These are phyloP conservation scores for Enteromius thamalakanensis DNA, from an alignment of 2,797 vertebrate species.

Conservation along the genomic window DNA sequence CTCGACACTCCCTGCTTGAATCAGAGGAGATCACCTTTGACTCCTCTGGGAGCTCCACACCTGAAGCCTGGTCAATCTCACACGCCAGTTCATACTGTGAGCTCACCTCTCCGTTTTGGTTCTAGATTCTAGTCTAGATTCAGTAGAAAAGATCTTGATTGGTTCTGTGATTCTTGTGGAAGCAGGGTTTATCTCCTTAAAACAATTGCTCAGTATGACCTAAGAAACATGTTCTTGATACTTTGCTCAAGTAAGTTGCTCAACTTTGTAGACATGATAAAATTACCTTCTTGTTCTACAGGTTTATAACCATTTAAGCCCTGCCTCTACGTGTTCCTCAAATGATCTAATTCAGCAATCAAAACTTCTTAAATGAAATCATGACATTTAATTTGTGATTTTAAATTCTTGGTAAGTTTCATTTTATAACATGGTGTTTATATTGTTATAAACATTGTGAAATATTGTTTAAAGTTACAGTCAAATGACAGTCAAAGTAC, in stretches of 20 bases:
- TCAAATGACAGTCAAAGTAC: not conserved
- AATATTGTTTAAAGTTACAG: not conserved
- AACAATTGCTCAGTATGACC: not conserved
- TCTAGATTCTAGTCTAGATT: conserved; percentile 2
- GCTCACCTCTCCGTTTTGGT: conserved; percentile 53
- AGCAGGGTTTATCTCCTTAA: conserved; percentile 51
- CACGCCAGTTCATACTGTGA: conserved; percentile 73
- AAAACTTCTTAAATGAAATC: not conserved
- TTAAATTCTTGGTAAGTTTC: not conserved
- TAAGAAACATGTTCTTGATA: not conserved
- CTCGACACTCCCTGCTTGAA: conserved; percentile 38
- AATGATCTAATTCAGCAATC: not conserved
- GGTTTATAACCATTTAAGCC: conserved; percentile 23
- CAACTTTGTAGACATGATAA: not conserved
- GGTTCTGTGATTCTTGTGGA: conserved; percentile 46
- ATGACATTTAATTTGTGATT: not conserved
- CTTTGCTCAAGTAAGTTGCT: conserved; percentile 5
- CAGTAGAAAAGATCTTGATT: conserved; percentile 34
- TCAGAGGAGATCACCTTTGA: conserved; percentile 49
- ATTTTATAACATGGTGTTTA: not conserved
- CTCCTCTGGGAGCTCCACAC: conserved; percentile 58
- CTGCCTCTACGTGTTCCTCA: conserved; percentile 18
- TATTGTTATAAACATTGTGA: not conserved
- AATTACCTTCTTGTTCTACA: not conserved
- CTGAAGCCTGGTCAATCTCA: conserved; percentile 61